Evolutionary conservation across 2,113 vertebrate genomes (phyloP).

Genomic region (Coryphaenoides rupestris): DNA sequence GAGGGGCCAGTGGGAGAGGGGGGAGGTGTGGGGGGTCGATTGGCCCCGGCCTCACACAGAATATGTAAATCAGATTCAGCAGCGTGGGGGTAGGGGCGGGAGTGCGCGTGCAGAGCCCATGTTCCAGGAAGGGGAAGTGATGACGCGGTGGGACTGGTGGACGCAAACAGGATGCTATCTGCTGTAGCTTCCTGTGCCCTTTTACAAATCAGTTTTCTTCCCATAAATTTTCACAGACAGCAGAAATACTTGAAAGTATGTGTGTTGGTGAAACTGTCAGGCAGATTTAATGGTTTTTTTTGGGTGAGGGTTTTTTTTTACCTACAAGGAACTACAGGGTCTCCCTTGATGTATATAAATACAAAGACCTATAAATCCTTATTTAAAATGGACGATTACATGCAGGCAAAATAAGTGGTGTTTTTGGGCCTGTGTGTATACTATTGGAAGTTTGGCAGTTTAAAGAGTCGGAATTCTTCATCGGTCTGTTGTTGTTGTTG

Average conservation of each 20-base stretch:
- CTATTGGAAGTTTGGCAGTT: too few species aligned
- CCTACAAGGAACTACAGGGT: too few species aligned
- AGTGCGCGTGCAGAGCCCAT: constrained; percentile 34
- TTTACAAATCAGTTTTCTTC: constrained; percentile 57
- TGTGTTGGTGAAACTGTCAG: not conserved
- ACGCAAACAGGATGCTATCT: constrained; percentile 76
- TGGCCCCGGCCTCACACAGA: constrained; percentile 30
- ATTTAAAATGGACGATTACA: too few species aligned
- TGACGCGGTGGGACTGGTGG: constrained; percentile 67
- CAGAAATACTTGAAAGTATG: constrained; percentile 14
- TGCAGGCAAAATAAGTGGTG: too few species aligned
- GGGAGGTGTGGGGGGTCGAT: too few species aligned
- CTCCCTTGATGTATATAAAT: too few species aligned
- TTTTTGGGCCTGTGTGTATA: too few species aligned
- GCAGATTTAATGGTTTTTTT: too few species aligned
- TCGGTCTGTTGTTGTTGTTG: too few species aligned
- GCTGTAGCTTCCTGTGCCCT: constrained; percentile 68
- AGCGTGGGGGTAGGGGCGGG: not conserved
- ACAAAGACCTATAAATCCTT: too few species aligned
- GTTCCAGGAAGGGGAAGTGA: constrained; percentile 75
- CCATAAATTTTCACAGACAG: constrained; percentile 48
- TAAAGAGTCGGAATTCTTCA: too few species aligned
- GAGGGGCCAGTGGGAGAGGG: constrained; percentile 11
- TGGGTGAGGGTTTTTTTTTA: too few species aligned
- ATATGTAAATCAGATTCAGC: constrained; percentile 61